Conservation (phyloP, 2,113 vertebrate species). For the Tauraco erythrolophus region DNA sequence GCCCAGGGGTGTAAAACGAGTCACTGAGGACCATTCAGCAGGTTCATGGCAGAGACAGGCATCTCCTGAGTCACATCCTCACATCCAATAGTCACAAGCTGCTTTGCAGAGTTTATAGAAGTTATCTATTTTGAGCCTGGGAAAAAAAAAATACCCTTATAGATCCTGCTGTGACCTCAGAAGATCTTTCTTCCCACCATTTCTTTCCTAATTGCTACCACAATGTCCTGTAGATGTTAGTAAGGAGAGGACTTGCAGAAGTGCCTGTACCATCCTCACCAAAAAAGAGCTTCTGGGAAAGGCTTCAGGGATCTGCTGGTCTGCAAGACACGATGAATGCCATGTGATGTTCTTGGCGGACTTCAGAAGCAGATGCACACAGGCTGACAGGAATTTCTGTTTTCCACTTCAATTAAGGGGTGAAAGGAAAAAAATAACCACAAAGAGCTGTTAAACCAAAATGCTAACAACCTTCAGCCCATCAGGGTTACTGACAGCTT, state of each 20-base stretch:
- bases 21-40: not conserved
- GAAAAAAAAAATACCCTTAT: not conserved
- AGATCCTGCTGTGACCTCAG: not conserved
- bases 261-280: not conserved
- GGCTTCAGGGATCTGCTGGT: not conserved
- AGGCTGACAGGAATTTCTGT: not conserved
- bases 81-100: not conserved
- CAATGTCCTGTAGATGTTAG: not conserved
- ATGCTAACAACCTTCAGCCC: not conserved
- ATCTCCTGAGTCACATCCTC: not conserved
- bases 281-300: not conserved
- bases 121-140: not conserved
- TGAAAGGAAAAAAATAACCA: not conserved
- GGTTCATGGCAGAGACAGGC: not conserved
- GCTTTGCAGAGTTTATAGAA: not conserved
- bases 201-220: not conserved
- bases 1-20: not conserved
- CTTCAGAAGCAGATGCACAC: not conserved
- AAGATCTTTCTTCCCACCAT: not conserved
- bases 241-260: not conserved
- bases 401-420: not conserved
- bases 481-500: not conserved
- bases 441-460: constrained; percentile 5
- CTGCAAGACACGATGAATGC: not conserved
- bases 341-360: not conserved